Conservation (phyloP, 2,888 invertebrate genomes). For the Bibio marci region DNA sequence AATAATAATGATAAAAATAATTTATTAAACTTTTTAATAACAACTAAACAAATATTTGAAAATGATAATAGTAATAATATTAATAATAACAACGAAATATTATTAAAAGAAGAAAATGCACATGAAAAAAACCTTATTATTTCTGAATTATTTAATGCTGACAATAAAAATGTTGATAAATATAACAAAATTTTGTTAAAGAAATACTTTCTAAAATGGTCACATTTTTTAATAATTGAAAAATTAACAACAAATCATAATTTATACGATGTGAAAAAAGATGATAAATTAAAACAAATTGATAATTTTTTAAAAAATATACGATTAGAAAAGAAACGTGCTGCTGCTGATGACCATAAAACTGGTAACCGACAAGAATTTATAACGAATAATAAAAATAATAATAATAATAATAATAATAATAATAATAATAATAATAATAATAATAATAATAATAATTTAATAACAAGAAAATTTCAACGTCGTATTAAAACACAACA, state of each 20-base stretch:
- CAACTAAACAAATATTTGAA: too few species aligned
- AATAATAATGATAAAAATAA: too few species aligned
- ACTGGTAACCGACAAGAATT: not conserved
- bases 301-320: conserved; percentile 26
- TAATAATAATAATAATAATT: not conserved
- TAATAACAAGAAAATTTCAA: conserved; percentile 7
- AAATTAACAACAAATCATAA: conserved; percentile 21
- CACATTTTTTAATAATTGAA: conserved; percentile 25
- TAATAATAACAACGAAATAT: too few species aligned
- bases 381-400: not conserved
- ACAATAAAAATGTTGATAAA: too few species aligned
- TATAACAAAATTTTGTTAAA: too few species aligned
- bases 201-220: conserved; percentile 24
- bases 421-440: conserved; percentile 1
- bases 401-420: not conserved
- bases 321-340: conserved; percentile 18
- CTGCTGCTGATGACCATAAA: not conserved
- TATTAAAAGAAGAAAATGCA: too few species aligned
- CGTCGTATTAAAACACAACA: conserved; percentile 49
- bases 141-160: conserved; percentile 17
- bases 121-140: conserved; percentile 22
- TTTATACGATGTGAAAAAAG: not conserved
- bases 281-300: conserved; percentile 17
- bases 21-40: too few species aligned
- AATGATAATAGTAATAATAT: too few species aligned